A percentile compares a stretch with the other conserved stretches of the same genome.
Conservation (phyloP, 2,797 vertebrate genomes). For the Hapalemur alaotrensis region DNA sequence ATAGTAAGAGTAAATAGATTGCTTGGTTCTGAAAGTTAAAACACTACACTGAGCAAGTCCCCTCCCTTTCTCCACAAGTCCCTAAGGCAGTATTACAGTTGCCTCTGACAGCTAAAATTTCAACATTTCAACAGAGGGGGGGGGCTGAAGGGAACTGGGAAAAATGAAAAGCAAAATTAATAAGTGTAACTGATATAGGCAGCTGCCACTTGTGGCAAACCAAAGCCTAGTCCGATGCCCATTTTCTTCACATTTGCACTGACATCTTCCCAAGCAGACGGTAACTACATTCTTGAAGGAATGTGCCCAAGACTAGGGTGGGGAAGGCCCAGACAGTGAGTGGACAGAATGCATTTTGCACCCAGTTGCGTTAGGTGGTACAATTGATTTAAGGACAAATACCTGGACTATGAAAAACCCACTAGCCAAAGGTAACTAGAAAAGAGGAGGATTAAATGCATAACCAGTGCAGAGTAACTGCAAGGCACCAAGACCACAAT, state of each 20-base stretch:
- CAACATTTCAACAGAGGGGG: constrained; percentile 57
- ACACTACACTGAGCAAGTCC: constrained; percentile 52
- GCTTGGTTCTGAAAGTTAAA: constrained; percentile 46
- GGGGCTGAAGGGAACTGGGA: constrained; percentile 37
- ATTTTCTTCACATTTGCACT: constrained; percentile 70
- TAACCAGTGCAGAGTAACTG: constrained; percentile 62
- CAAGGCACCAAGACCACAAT: constrained; percentile 73
- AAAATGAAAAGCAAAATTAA: constrained; percentile 73
- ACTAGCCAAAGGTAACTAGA: constrained; percentile 52
- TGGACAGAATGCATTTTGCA: constrained; percentile 31
- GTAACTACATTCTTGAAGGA: constrained; percentile 69
- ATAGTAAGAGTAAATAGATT: constrained; percentile 41
- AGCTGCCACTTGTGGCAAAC: constrained; percentile 73
- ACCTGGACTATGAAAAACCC: constrained; percentile 46
- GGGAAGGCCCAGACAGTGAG: constrained; percentile 39
- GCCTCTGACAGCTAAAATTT: constrained; percentile 62
- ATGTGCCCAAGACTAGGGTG: constrained; percentile 65
- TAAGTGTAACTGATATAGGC: constrained; percentile 67
- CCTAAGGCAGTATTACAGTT: constrained; percentile 60
- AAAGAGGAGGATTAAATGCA: constrained; percentile 58
- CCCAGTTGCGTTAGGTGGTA: constrained; percentile 28
- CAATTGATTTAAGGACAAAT: constrained; percentile 45
- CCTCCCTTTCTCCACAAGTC: constrained; percentile 56
- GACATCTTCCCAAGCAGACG: constrained; percentile 67
- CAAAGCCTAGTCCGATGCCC: constrained; percentile 70